Evolutionary conservation across 2,113 vertebrate genomes (phyloP).

Genomic region (Parus major): DNA sequence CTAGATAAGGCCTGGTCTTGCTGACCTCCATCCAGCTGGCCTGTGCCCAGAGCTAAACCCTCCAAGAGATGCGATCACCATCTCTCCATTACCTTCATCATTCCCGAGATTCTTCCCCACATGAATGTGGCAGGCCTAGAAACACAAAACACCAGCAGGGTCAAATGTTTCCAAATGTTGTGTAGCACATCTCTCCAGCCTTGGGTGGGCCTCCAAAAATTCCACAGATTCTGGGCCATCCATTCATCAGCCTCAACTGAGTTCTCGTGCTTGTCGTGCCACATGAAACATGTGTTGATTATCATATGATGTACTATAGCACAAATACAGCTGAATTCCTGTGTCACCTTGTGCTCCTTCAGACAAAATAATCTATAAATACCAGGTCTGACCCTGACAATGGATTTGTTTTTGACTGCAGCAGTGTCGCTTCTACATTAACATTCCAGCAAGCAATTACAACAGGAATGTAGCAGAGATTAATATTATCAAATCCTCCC

Average conservation of each 20-base stretch:
- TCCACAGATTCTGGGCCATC: slow-evolving; percentile 37
- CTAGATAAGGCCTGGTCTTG: not conserved
- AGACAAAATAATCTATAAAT: not conserved
- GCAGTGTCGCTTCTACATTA: not conserved
- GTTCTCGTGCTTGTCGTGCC: not conserved
- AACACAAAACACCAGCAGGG: not conserved
- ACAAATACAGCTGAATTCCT: not conserved
- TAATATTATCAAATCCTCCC: not conserved
- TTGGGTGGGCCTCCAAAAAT: not conserved
- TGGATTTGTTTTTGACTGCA: slow-evolving; percentile 44
- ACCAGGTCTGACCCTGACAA: not conserved
- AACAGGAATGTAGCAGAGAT: not conserved
- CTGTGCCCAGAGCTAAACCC: not conserved
- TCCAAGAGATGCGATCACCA: not conserved
- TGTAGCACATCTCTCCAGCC: not conserved
- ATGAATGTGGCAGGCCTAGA: not conserved
- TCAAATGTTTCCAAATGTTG: slow-evolving; percentile 1
- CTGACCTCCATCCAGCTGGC: slow-evolving; percentile 15
- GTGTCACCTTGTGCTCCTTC: not conserved
- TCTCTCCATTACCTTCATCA: not conserved
- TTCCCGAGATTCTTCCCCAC: not conserved
- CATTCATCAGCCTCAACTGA: slow-evolving; percentile 52
- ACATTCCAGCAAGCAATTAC: slow-evolving; percentile 33
- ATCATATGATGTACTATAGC: not conserved
- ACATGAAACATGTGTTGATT: not conserved